These are phyloP conservation scores for Laspeyria flexula DNA, from an alignment of 2,888 invertebrate genomes.

Conservation along the genomic window DNA sequence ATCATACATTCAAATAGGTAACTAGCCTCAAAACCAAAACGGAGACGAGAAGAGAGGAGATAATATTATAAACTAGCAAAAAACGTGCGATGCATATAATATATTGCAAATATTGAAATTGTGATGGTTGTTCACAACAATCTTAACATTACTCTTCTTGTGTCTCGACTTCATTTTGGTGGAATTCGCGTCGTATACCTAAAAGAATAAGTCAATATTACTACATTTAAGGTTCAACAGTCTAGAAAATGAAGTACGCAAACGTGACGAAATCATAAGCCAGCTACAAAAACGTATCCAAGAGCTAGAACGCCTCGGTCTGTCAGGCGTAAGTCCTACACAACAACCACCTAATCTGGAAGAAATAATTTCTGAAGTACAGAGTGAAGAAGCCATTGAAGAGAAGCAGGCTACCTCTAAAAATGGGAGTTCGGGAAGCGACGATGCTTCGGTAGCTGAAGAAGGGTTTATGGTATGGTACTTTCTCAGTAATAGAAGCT, in stretches of 20 bases:
- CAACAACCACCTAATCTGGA: constrained; percentile 32
- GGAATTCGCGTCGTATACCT: too few relatives aligned
- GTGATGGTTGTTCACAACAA: too few relatives aligned
- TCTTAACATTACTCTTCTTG: too few relatives aligned
- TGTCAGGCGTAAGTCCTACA: constrained; percentile 47
- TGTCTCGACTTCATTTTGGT: too few relatives aligned
- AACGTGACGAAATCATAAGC: constrained; percentile 92
- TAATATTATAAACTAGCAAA: too few relatives aligned
- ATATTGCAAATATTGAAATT: too few relatives aligned
- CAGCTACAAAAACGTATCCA: constrained; percentile 91
- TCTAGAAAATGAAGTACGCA: constrained; percentile 92
- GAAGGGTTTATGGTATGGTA: constrained; percentile 81
- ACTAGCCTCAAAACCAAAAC: too few relatives aligned
- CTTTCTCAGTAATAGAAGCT: not conserved
- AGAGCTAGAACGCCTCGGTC: constrained; percentile 86
- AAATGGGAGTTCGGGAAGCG: constrained; percentile 78
- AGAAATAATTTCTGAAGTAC: constrained; percentile 25
- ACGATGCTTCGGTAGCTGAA: constrained; percentile 74
- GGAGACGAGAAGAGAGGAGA: too few relatives aligned
- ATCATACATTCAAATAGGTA: too few relatives aligned
- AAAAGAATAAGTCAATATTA: too few relatives aligned
- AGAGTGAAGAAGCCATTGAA: constrained; percentile 27
- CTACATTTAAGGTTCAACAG: constrained; percentile 88
- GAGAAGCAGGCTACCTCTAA: constrained; percentile 52
- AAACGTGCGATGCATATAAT: too few relatives aligned